Conservation (phyloP, 2,888 invertebrate species). For the Caenorhabditis macrosperma region DNA sequence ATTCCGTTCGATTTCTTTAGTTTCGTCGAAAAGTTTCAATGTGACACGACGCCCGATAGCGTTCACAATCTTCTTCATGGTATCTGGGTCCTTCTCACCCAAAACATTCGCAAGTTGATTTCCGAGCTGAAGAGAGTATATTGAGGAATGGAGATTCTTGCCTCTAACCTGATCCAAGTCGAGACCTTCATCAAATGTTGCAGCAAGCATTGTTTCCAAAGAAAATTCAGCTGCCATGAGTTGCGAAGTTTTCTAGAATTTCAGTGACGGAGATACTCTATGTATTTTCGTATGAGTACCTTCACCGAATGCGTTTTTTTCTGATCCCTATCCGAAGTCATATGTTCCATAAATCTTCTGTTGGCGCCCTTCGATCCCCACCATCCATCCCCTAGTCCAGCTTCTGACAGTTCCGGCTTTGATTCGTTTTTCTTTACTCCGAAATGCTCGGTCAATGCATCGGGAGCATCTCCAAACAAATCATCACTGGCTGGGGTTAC, state of each 20-base stretch:
- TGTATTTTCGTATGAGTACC: neutral
- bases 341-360: neutral
- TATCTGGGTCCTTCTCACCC: slow-evolving; percentile 68
- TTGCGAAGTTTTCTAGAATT: slow-evolving; percentile 27
- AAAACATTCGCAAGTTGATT: slow-evolving; percentile 59
- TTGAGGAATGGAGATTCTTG: neutral
- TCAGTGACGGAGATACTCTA: neutral
- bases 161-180: slow-evolving; percentile 28
- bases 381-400: slow-evolving; percentile 28
- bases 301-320: neutral
- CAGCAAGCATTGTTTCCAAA: slow-evolving; percentile 53
- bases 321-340: neutral
- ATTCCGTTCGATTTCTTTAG: slow-evolving; percentile 69
- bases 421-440: slow-evolving; percentile 58
- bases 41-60: slow-evolving; percentile 65
- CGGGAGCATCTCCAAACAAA: slow-evolving; percentile 66
- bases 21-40: slow-evolving; percentile 72
- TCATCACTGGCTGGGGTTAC: slow-evolving; percentile 67
- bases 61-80: slow-evolving; percentile 68
- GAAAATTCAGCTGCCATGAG: slow-evolving; percentile 49
- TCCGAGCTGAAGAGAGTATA: slow-evolving; percentile 49
- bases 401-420: neutral
- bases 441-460: slow-evolving; percentile 59
- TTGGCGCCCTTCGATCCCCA: slow-evolving; percentile 43
- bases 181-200: slow-evolving; percentile 46